These are phyloP conservation scores for Pithys albifrons DNA, from an alignment of 2,113 vertebrate species.

Conservation along the genomic window DNA sequence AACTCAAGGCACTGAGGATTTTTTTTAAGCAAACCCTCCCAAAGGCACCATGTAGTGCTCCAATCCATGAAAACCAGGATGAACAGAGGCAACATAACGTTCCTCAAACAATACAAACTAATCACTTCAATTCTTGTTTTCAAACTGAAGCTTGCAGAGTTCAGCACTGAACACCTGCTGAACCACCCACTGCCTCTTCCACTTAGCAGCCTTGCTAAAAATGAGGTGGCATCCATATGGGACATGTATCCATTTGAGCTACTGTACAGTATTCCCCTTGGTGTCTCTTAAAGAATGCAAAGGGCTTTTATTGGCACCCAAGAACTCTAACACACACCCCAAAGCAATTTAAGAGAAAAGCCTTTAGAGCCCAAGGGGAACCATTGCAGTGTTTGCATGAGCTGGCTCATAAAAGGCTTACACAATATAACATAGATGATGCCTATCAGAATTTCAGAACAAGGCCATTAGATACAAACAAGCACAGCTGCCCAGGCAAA, in stretches of 20 bases:
- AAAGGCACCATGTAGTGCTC: neutral
- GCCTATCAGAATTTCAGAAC: neutral
- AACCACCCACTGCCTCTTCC: neutral
- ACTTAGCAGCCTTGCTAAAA: neutral
- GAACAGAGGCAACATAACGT: neutral
- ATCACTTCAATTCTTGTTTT: constrained; percentile 8
- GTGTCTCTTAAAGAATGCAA: neutral
- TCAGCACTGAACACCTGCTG: neutral
- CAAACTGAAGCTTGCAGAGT: neutral
- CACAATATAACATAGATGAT: neutral
- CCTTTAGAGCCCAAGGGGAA: neutral
- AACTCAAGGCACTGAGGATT: neutral
- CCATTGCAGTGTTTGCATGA: neutral
- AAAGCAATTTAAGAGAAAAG: neutral
- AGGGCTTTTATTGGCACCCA: neutral
- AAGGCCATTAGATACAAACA: neutral
- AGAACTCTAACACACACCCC: neutral
- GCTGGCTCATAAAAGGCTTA: neutral
- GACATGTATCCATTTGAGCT: neutral
- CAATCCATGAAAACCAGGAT: neutral
- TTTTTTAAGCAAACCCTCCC: neutral
- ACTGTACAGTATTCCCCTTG: neutral
- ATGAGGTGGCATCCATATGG: neutral
- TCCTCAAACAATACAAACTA: neutral
- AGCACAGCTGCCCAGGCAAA: neutral